Conservation (phyloP, 92 coral and sea anemone species). For the Montipora capitata region DNA sequence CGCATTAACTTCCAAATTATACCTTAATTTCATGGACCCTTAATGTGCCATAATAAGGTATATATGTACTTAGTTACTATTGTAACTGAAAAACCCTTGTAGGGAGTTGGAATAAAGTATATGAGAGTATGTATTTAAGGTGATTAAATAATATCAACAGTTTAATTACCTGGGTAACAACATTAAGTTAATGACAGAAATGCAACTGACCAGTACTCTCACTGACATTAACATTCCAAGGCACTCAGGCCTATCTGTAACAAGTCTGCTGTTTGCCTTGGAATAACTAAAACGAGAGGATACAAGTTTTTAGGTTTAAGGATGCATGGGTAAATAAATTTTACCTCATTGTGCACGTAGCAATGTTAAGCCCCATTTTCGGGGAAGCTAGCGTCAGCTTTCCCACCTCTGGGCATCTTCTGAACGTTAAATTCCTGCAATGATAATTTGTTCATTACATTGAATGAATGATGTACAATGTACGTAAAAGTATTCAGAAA, state of each 20-base stretch:
- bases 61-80: background rate
- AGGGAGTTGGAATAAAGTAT: background rate
- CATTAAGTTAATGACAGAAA: background rate
- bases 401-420: constrained; percentile 3
- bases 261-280: no score
- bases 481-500: background rate
- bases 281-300: no score
- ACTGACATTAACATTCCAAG: no score
- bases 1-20: no score
- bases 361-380: background rate
- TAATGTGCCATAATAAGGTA: background rate
- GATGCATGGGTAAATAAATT: no score
- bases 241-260: background rate
- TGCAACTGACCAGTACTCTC: background rate
- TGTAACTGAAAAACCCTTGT: constrained; percentile 1
- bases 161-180: background rate
- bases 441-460: constrained; percentile 4
- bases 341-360: no score
- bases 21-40: background rate
- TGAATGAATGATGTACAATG: background rate
- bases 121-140: background rate
- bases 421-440: background rate
- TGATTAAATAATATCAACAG: background rate
- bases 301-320: no score
- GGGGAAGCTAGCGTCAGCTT: background rate